Conservation (phyloP, 2,113 vertebrate species). For the Odontesthes bonariensis region DNA sequence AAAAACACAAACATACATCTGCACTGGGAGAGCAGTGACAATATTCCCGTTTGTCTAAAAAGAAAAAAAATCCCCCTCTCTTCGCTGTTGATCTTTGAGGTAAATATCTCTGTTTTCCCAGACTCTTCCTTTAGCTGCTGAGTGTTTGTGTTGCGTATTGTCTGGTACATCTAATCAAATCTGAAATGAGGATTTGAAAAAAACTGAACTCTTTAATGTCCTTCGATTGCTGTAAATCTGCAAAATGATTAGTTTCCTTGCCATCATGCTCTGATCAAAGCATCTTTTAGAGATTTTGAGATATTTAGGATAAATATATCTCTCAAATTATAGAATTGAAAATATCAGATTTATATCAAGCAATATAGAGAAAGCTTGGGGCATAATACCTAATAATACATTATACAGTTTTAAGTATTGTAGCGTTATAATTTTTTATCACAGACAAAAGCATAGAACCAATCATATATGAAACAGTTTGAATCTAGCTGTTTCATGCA, state of each 20-base stretch:
- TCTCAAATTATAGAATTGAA: too few relatives aligned
- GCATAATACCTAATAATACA: too few relatives aligned
- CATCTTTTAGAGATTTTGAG: too few relatives aligned
- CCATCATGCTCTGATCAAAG: neutral
- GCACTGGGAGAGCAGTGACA: conserved; percentile 50
- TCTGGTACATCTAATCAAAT: conserved; percentile 11
- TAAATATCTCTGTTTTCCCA: conserved; percentile 42
- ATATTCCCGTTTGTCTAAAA: conserved; percentile 41
- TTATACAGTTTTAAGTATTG: too few relatives aligned
- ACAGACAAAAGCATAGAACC: neutral
- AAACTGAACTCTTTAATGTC: neutral
- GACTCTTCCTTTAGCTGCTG: conserved; percentile 14
- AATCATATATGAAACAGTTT: neutral
- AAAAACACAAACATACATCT: conserved; percentile 57
- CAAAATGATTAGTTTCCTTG: neutral
- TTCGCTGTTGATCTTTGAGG: conserved; percentile 49
- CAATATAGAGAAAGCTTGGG: too few relatives aligned
- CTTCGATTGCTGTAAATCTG: neutral
- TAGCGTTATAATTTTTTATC: neutral
- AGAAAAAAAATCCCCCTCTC: conserved; percentile 7
- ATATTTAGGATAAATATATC: too few relatives aligned
- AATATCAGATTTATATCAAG: too few relatives aligned
- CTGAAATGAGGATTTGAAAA: conserved; percentile 6
- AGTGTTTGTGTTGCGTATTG: conserved; percentile 4
- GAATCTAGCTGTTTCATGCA: neutral